Conservation (phyloP, 92 coral and sea anemone genomes). For the Heteractis magnifica region DNA sequence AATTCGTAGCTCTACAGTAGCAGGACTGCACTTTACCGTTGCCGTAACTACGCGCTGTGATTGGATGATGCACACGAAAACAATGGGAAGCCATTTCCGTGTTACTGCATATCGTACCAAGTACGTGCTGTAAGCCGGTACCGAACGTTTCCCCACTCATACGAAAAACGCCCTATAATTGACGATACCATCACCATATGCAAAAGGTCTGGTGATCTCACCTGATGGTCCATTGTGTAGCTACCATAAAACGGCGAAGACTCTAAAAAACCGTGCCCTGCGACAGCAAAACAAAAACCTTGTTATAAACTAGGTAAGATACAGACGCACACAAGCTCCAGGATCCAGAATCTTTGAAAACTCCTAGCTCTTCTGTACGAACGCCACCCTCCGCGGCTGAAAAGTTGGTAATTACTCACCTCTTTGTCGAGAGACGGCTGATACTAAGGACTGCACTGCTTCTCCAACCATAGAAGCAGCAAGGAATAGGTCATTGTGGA, state of each 20-base stretch:
- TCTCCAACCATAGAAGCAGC: conserved; percentile 95
- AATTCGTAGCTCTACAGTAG: too few species aligned
- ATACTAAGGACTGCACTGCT: conserved; percentile 82
- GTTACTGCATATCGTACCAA: too few species aligned
- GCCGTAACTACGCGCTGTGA: too few species aligned
- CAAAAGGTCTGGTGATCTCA: background rate
- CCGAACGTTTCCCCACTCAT: too few species aligned
- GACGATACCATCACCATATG: too few species aligned
- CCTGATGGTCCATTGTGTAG: background rate
- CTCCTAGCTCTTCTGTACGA: background rate
- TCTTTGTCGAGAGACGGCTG: conserved; percentile 70
- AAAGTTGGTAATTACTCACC: conserved; percentile 31
- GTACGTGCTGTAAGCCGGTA: too few species aligned
- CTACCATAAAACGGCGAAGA: background rate
- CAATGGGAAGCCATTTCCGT: too few species aligned
- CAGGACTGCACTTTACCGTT: too few species aligned
- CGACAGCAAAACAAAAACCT: background rate
- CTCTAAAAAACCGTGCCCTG: background rate
- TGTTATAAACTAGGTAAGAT: background rate
- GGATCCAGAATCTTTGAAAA: too few species aligned
- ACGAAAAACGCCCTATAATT: too few species aligned
- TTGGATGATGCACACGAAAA: too few species aligned
- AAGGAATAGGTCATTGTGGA: conserved; percentile 75
- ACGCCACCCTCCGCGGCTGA: background rate
- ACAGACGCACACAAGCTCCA: background rate